Evolutionary conservation across 1,140 invertebrate genomes (phyloP).

Genomic region (Drosophila tani): DNA sequence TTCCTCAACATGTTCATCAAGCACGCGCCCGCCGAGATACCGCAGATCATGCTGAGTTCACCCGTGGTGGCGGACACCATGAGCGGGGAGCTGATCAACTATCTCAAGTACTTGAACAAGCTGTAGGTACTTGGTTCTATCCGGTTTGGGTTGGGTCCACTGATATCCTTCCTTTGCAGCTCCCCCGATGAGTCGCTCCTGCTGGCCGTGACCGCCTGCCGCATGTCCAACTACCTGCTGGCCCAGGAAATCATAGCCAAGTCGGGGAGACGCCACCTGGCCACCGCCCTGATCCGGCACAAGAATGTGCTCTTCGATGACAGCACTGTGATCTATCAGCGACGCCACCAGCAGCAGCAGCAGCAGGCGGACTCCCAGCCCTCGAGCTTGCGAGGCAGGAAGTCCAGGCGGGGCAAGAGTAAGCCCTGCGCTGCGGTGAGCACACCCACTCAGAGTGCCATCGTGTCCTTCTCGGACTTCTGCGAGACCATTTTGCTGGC

Average conservation of each 20-base stretch:
- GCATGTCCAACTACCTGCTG: constrained; percentile 81
- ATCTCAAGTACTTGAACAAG: constrained; percentile 69
- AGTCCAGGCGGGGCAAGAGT: constrained; percentile 33
- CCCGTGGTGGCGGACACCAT: constrained; percentile 81
- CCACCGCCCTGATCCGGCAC: constrained; percentile 73
- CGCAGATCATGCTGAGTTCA: constrained; percentile 75
- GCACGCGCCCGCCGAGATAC: constrained; percentile 66
- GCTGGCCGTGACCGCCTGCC: constrained; percentile 76
- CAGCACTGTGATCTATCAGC: constrained; percentile 73
- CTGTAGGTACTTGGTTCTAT: constrained; percentile 52
- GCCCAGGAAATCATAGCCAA: constrained; percentile 73
- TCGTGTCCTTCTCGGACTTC: constrained; percentile 80
- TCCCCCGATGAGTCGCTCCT: constrained; percentile 73
- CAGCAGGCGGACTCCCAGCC: constrained; percentile 19
- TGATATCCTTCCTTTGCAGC: constrained; percentile 18
- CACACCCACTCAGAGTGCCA: constrained; percentile 52
- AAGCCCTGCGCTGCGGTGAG: constrained; percentile 14
- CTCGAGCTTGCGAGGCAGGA: constrained; percentile 18
- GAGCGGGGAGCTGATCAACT: constrained; percentile 78
- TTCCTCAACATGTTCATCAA: constrained; percentile 83
- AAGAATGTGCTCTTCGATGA: constrained; percentile 83
- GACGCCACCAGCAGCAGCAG: constrained; percentile 57
- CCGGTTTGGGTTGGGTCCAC: neutral
- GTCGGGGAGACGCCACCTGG: constrained; percentile 61
- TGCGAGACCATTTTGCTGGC: constrained; percentile 79